Evolutionary conservation across 2,113 vertebrate species (phyloP).

Genomic region (Vimba vimba): DNA sequence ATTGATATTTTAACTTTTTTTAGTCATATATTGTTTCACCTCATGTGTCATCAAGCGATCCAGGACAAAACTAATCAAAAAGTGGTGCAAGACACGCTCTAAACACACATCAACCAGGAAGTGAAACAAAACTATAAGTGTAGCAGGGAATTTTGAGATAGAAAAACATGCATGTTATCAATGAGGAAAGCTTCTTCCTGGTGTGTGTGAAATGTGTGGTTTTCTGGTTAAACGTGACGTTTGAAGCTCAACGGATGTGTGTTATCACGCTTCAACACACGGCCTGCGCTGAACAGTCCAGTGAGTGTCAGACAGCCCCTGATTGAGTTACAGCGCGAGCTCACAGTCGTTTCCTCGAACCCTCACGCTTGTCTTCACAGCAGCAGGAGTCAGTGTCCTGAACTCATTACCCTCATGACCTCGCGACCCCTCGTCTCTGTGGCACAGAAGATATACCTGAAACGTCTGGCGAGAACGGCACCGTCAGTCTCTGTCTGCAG

Average conservation of each 20-base stretch:
- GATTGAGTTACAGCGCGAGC: slow-evolving; percentile 46
- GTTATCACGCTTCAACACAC: slow-evolving; percentile 59
- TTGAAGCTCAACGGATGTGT: slow-evolving; percentile 54
- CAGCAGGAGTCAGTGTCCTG: slow-evolving; percentile 47
- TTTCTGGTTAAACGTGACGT: slow-evolving; percentile 50
- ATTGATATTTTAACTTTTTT: not conserved
- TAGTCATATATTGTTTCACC: not conserved
- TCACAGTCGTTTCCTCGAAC: slow-evolving; percentile 60
- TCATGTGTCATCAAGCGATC: not conserved
- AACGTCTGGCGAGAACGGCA: slow-evolving; percentile 54
- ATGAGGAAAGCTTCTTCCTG: slow-evolving; percentile 20
- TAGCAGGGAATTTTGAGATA: not conserved
- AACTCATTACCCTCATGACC: slow-evolving; percentile 65
- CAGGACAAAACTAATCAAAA: not conserved
- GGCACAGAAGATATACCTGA: slow-evolving; percentile 67
- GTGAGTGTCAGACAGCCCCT: slow-evolving; percentile 55
- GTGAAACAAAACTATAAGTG: not conserved
- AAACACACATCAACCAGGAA: not conserved
- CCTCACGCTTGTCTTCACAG: slow-evolving; percentile 55
- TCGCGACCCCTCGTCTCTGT: slow-evolving; percentile 57
- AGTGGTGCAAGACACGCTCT: not conserved
- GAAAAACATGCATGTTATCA: not conserved
- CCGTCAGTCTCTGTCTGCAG: no score
- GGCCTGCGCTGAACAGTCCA: slow-evolving; percentile 45
- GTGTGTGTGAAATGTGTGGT: not conserved